Base-by-base conservation (phyloP, 2,888 invertebrate genomes). In the Tupiocoris notatus region DNA sequence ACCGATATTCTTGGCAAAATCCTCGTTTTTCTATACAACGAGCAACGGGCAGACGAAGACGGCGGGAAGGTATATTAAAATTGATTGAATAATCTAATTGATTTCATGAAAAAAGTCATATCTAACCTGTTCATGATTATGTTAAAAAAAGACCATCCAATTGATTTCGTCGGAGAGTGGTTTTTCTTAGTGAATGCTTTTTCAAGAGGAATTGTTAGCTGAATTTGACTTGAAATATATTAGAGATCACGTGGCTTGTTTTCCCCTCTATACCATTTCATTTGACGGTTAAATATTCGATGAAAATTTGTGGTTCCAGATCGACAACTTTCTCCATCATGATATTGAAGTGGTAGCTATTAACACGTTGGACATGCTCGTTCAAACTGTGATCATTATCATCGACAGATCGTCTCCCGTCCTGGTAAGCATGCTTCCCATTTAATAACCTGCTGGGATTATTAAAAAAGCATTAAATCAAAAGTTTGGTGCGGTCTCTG, bases 1-100 rank as follows among this genome's bases (percentile, higher is more conserved):
- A 92, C 95, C 0, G 93, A 93, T 77, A 94, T 96, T 81, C 86
- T 97, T 9, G 92, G 92, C 0, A 95, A 96, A 83, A 89, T 96
- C 25, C 88, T 96, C 18, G 88, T 87, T 61, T 89, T 87, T 81
- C 83, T 90, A 18, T 88, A 88, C 82, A 88, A 87, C 79, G 85
- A 87, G 75, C 82, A 84, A 59, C 84, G 84, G 80, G 80, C 56
- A 85, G 85, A 68, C 85, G 86, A 71, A 86, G 86, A 78, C 84
- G 86, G 77, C 12, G 81, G 82, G 65, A 82, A 82, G 80, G 81
- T 81, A 76, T 66, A 71, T 25, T 74, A n/a, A n/a, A n/a, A n/a
- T n/a, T n/a, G n/a, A 18, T 18, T 17, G 20, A 64, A 17, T 18
- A 16, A 16, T 61, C 61, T 16, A 12, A 9, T 61, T 61, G 7